Evolutionary conservation across 1,140 invertebrate genomes (phyloP), one percentile per base, ranked within the genome.

Genomic region (Stenopsyche tienmushanensis): DNA sequence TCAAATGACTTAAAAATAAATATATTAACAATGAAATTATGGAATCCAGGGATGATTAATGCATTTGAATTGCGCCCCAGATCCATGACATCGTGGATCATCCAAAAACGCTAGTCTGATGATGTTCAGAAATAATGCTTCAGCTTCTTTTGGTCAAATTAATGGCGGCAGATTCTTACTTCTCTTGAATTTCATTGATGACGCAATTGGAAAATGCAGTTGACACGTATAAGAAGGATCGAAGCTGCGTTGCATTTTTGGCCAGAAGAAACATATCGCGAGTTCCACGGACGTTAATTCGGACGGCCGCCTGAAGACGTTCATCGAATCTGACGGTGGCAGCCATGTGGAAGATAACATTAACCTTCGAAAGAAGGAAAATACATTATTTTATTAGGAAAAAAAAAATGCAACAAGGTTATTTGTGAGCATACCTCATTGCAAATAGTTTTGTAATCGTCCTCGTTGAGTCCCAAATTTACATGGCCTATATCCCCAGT

Each of bases 201-300:
- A 83, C 74, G 72, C 89, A 90, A 67, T 90, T 83, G 13, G 87
- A 83, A 77, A 78, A 91, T 5, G 89, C 89, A 0, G 89, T 90
- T 2, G 88, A 90, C 13, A 90, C 82, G 72, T 88, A 85, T 0
- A 87, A 76, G 29, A 86, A 74, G 1, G 84, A 79, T 76, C 69
- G 73, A 18, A 81, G 67, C 20, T 76, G 77, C 5, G 66, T 65
- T 52, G 76, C 78, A 1, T 71, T 64, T 13, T 72, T 69, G 0
- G 78, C 78, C 10, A 80, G 59, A 9, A 67, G 49, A n/a, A 88
- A 74, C 72, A 83, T 76, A 65, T 86, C 84, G 63, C 81, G 76
- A 0, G 87, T 86, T 0, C 85, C 87, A 26, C 83, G 73, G 0
- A 88, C 83, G 73, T 91, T 91, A 57, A 88, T 87, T 10, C 80